These are phyloP conservation scores for Festucalex cinctus DNA, from an alignment of 2,113 vertebrate genomes.

Conservation along the genomic window DNA sequence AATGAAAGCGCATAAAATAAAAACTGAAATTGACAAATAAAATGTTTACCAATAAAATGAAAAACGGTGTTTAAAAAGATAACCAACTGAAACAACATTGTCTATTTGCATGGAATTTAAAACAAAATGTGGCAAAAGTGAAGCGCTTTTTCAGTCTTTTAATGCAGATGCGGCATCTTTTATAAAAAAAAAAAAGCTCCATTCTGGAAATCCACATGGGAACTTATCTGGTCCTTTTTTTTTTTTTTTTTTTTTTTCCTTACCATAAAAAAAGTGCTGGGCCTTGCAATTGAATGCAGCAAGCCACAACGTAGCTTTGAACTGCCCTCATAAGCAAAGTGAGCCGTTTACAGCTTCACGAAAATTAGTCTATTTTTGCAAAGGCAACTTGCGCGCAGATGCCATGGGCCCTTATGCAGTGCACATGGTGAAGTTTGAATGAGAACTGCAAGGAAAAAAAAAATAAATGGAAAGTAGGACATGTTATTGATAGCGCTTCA, in stretches of 20 bases:
- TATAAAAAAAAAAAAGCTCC: slow-evolving; percentile 5
- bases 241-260: too few relatives aligned
- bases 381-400: not conserved
- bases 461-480: slow-evolving; percentile 19
- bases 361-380: not conserved
- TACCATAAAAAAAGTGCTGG: too few relatives aligned
- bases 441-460: not conserved
- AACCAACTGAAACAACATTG: too few relatives aligned
- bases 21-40: too few relatives aligned
- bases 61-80: too few relatives aligned
- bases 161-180: slow-evolving; percentile 3
- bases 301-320: too few relatives aligned
- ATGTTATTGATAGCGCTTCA: not conserved
- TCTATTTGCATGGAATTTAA: too few relatives aligned
- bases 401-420: not conserved
- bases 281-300: too few relatives aligned
- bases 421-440: not conserved
- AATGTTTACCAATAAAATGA: too few relatives aligned
- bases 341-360: not conserved
- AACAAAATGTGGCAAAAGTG: too few relatives aligned
- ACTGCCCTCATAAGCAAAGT: not conserved
- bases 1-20: too few relatives aligned
- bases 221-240: too few relatives aligned
- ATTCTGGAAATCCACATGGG: not conserved
- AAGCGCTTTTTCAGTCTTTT: not conserved